Evolutionary conservation across 2,888 invertebrate genomes (phyloP).

Genomic region (Dryobota labecula): DNA sequence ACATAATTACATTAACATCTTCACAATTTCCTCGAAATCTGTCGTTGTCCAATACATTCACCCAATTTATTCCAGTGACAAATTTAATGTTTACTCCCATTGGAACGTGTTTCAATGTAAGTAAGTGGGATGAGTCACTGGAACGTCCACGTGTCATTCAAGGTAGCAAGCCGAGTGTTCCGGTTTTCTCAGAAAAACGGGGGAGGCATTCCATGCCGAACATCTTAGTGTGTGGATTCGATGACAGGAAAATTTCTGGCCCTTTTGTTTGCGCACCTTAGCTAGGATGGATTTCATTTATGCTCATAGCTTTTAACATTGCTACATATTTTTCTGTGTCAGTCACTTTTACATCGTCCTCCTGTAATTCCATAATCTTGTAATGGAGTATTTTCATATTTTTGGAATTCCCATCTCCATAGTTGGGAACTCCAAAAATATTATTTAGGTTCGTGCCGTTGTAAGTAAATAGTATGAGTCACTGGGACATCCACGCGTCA

Average conservation of each 20-base stretch:
- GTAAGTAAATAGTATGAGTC: conserved; percentile 48
- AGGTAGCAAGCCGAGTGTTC: conserved; percentile 75
- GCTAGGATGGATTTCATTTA: too few relatives aligned
- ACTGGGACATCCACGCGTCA: conserved; percentile 42
- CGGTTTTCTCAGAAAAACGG: conserved; percentile 76
- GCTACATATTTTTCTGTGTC: too few relatives aligned
- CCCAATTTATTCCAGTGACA: conserved; percentile 49
- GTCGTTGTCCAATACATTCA: conserved; percentile 41
- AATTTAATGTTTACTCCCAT: conserved; percentile 35
- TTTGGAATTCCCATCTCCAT: too few relatives aligned
- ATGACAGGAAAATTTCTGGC: too few relatives aligned
- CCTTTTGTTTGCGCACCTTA: too few relatives aligned
- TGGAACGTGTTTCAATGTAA: conserved; percentile 48
- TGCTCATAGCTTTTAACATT: too few relatives aligned
- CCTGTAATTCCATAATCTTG: too few relatives aligned
- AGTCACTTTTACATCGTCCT: too few relatives aligned
- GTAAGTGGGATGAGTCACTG: conserved; percentile 47
- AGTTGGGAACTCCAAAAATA: too few relatives aligned
- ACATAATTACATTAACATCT: conserved; percentile 40
- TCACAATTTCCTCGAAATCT: conserved; percentile 36
- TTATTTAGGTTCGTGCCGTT: too few relatives aligned
- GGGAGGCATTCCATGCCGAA: conserved; percentile 70
- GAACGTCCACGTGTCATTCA: conserved; percentile 53
- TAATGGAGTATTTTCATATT: too few relatives aligned
- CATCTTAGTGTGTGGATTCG: conserved; percentile 70